Percentiles rank a stretch among this genome's conserved stretches.
phyloP scores from a whole-genome alignment of 2,888 invertebrate genomes.

The Acanthoscelides obtectus region DNA sequence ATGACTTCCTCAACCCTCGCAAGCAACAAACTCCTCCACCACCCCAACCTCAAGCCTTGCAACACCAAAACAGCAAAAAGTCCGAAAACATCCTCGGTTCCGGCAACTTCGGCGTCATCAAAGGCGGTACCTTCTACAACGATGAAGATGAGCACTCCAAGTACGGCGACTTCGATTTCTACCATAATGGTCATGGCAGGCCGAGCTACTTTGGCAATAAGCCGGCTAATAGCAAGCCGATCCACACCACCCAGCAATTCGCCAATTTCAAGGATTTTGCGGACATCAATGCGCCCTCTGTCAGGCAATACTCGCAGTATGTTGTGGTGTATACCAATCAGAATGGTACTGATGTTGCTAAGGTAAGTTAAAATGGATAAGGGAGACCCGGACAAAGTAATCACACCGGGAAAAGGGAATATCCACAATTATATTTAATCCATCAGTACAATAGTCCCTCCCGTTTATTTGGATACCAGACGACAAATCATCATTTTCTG shows the following conservation, averaged over 20 bases:
- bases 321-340: conserved; percentile 79
- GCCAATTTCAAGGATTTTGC: conserved; percentile 88
- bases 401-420: too few relatives aligned
- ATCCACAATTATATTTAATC: too few relatives aligned
- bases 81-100: conserved; percentile 59
- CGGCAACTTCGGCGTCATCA: conserved; percentile 81
- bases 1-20: conserved; percentile 3
- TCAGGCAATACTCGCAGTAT: conserved; percentile 75
- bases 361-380: too few relatives aligned
- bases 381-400: too few relatives aligned
- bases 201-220: conserved; percentile 54
- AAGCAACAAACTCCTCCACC: conserved; percentile 1
- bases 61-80: conserved; percentile 7
- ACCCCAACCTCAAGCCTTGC: conserved; percentile 7
- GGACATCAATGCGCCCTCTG: conserved; percentile 80
- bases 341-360: conserved; percentile 54
- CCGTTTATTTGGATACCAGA: too few relatives aligned
- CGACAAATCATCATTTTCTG: too few relatives aligned
- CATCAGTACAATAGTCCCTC: too few relatives aligned
- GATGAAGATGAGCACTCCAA: conserved; percentile 65
- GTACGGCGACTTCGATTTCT: conserved; percentile 48
- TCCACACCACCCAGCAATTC: conserved; percentile 76
- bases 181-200: conserved; percentile 68
- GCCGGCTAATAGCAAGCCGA: conserved; percentile 58
- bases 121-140: conserved; percentile 81